phyloP scores from a whole-genome alignment of 2,797 vertebrate species.

The Premnoplex brunnescens region DNA sequence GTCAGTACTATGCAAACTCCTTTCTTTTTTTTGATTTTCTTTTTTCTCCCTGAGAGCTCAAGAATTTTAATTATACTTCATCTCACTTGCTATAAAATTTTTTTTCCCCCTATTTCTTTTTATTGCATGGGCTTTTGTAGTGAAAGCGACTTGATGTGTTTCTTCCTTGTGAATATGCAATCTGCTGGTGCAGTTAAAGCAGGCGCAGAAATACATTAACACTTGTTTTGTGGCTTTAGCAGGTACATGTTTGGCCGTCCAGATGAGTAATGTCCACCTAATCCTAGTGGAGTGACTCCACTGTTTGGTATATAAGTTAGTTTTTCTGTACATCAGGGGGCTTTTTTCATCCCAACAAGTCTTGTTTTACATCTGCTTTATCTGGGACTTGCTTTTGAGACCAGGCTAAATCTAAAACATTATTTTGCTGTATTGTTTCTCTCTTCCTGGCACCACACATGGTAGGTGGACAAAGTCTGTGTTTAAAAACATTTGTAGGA shows the following conservation, averaged over 20 bases:
- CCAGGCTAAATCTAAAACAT: not conserved
- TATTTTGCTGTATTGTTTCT: not conserved
- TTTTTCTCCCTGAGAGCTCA: not conserved
- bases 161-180: not conserved
- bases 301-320: not conserved
- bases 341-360: not conserved
- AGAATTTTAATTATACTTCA: not conserved
- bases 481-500: not conserved
- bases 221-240: not conserved
- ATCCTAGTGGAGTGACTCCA: not conserved
- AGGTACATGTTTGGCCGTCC: not conserved
- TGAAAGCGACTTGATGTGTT: not conserved
- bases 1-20: not conserved
- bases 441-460: not conserved
- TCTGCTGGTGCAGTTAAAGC: not conserved
- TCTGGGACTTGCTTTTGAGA: not conserved
- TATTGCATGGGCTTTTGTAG: accelerated
- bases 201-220: not conserved
- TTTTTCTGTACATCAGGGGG: not conserved
- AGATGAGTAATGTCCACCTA: not conserved
- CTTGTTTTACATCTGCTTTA: not conserved
- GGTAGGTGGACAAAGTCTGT: not conserved
- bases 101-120: not conserved
- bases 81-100: not conserved
- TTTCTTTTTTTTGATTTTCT: accelerated